Base-by-base conservation (phyloP, 1,140 invertebrate genomes). In the Dolichoris vasculosae region DNA sequence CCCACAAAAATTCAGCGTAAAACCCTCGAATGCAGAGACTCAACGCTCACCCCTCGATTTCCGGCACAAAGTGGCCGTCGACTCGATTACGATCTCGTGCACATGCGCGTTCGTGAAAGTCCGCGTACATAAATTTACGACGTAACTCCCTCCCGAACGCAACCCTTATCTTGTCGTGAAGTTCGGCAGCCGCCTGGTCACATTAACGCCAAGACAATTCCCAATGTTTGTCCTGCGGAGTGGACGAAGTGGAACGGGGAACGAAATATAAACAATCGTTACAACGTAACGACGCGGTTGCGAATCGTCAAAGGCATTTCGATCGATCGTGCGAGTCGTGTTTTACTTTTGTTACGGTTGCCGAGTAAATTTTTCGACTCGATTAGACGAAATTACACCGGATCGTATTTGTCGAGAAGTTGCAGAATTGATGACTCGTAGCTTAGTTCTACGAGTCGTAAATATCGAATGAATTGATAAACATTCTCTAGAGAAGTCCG, bases 31-130 rank as follows among this genome's bases (percentile, higher is more conserved):
- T 80, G 77, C 38, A 43, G 35, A 32, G 43, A 26, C 13, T n/a
- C 26, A 20, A n/a, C 76, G 32, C 48, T 0, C 55, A 8, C 89
- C 89, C 91, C 89, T 89, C 90, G 88, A 92, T 92, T 93, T 93
- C 92, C 92, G 92, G 90, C 90, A 87, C 89, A 92, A 93, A 93
- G 91, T 93, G 92, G 90, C 90, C 89, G 87, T 80, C 77, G 82
- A 8, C 77, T 87, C 83, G 92, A 93, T 93, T 91, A 90, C 87
- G 86, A 93, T 93, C 92, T 92, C 82, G 79, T 30, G 84, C 85
- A 46, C 30, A 48, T 26, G 59, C 55, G 55, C 11, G 26, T 20
- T 46, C 30, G 17, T 11, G 51, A 59, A 35, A 51, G 43, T 26
- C 46, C 20, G 9, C 55, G 23, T 20, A 55, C 2, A 2, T 20